Evolutionary conservation across 2,113 vertebrate genomes (phyloP).

Genomic region (Mormyrus iriodes): DNA sequence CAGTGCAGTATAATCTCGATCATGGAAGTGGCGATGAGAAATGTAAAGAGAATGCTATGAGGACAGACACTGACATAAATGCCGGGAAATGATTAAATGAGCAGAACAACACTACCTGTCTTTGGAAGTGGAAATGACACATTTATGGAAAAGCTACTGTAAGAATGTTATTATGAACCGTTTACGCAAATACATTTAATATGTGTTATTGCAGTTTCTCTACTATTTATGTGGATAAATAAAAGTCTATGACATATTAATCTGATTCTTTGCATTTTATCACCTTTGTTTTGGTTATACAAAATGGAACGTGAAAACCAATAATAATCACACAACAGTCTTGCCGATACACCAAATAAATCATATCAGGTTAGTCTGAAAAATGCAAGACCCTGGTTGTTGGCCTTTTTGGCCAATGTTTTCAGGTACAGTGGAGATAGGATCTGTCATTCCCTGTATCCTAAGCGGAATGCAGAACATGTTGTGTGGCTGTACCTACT

Average conservation of each 20-base stretch:
- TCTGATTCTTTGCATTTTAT: neutral
- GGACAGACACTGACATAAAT: neutral
- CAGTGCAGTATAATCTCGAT: conserved; percentile 32
- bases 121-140: conserved; percentile 81
- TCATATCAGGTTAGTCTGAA: neutral
- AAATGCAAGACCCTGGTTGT: neutral
- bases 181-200: conserved; percentile 93
- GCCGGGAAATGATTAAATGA: conserved; percentile 64
- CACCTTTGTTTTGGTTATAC: neutral
- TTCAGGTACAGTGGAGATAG: neutral
- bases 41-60: conserved; percentile 35
- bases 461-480: neutral
- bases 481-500: neutral
- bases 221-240: conserved; percentile 95
- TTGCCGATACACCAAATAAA: neutral
- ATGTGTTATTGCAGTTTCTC: conserved; percentile 95
- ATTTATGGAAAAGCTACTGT: conserved; percentile 38
- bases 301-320: neutral
- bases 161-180: conserved; percentile 69
- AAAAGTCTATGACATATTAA: conserved; percentile 76
- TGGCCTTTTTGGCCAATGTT: neutral
- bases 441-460: neutral
- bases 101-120: conserved; percentile 73
- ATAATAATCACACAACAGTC: neutral
- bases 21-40: conserved; percentile 52